These are phyloP conservation scores for Fistularia tabacaria DNA, from an alignment of 2,797 vertebrate species.

Conservation along the genomic window DNA sequence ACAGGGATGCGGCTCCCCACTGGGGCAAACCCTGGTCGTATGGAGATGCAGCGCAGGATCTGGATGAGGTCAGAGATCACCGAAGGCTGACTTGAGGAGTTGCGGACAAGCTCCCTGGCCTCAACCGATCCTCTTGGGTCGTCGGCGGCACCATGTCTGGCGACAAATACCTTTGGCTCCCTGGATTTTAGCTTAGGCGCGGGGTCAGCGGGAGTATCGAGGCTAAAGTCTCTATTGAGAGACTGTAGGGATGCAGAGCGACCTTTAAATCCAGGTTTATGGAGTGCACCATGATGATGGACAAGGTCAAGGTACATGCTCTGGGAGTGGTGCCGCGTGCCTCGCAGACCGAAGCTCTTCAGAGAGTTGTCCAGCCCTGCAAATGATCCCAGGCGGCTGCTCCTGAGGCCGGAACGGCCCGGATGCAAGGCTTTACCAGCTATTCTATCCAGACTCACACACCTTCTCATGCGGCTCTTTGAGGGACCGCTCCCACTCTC, in stretches of 20 bases:
- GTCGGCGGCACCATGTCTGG: slow-evolving; percentile 17
- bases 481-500: slow-evolving; percentile 14
- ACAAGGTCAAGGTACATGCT: slow-evolving; percentile 70
- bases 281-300: slow-evolving; percentile 48
- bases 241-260: slow-evolving; percentile 66
- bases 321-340: slow-evolving; percentile 37
- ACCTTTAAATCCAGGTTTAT: slow-evolving; percentile 42
- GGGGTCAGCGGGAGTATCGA: slow-evolving; percentile 22
- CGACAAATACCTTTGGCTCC: slow-evolving; percentile 26
- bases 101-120: slow-evolving; percentile 31
- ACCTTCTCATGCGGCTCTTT: slow-evolving; percentile 56
- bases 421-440: slow-evolving; percentile 34
- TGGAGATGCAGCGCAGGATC: slow-evolving; percentile 63
- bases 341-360: slow-evolving; percentile 42
- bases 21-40: slow-evolving; percentile 44
- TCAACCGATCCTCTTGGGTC: slow-evolving; percentile 38
- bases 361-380: slow-evolving; percentile 16
- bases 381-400: slow-evolving; percentile 33
- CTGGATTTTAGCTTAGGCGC: slow-evolving; percentile 33
- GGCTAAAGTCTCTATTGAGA: slow-evolving; percentile 51
- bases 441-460: slow-evolving; percentile 63
- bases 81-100: slow-evolving; percentile 45
- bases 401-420: slow-evolving; percentile 27
- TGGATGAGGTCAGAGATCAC: slow-evolving; percentile 70
- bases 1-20: slow-evolving; percentile 73